Evolutionary conservation across 1,140 invertebrate species (phyloP).

Genomic region (Subanguina moxae): DNA sequence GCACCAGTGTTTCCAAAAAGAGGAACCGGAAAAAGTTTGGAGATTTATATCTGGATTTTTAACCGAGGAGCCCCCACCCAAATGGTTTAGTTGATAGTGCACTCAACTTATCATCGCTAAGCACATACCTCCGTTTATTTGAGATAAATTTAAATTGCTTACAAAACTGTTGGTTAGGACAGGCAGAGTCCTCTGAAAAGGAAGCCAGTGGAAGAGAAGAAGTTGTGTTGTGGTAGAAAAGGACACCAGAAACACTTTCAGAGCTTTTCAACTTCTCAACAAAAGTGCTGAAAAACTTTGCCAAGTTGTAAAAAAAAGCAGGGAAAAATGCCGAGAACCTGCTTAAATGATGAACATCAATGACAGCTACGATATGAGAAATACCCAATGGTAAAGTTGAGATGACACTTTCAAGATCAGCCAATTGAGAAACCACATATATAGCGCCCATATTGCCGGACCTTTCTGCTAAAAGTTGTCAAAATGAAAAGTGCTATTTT

Average conservation of each 20-base stretch:
- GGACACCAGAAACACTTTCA: slow-evolving; percentile 25
- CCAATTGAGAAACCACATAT: background rate
- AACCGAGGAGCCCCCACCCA: too few relatives aligned
- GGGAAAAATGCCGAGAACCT: slow-evolving; percentile 1
- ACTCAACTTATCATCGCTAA: too few relatives aligned
- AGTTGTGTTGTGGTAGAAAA: slow-evolving; percentile 15
- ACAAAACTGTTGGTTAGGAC: slow-evolving; percentile 39
- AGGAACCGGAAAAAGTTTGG: too few relatives aligned
- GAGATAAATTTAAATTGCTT: slow-evolving; percentile 9
- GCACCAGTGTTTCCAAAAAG: too few relatives aligned
- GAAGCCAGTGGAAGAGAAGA: background rate
- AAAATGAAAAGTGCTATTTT: background rate
- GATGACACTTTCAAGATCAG: slow-evolving; percentile 16
- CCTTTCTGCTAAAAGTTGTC: slow-evolving; percentile 4
- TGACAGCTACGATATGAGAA: slow-evolving; percentile 26
- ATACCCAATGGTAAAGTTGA: slow-evolving; percentile 17
- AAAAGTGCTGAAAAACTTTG: background rate
- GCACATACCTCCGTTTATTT: too few relatives aligned
- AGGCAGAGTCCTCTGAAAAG: slow-evolving; percentile 29
- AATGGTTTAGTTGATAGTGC: too few relatives aligned
- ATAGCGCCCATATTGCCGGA: slow-evolving; percentile 27
- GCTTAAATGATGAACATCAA: slow-evolving; percentile 19
- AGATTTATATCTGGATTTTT: too few relatives aligned
- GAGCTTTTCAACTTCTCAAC: slow-evolving; percentile 17
- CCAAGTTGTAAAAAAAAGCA: background rate